Percentiles rank a stretch among this genome's conserved stretches.
These are phyloP conservation scores for Vimba vimba DNA, from an alignment of 2,113 vertebrate species.

Conservation along the genomic window DNA sequence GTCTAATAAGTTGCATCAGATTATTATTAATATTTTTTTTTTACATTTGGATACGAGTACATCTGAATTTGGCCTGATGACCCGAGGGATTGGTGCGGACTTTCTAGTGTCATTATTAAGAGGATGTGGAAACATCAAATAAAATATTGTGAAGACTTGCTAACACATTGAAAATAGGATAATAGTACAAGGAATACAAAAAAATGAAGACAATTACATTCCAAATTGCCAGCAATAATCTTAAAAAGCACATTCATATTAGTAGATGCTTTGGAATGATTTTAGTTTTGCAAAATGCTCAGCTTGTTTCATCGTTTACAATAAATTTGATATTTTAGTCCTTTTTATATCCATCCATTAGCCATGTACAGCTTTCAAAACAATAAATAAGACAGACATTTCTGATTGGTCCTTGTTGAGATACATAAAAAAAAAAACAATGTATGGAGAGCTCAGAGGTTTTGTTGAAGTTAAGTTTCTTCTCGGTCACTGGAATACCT, in stretches of 20 bases:
- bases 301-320: slow-evolving; percentile 53
- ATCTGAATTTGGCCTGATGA: neutral
- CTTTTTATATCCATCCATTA: slow-evolving; percentile 58
- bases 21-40: neutral
- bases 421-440: slow-evolving; percentile 61
- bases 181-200: slow-evolving; percentile 37
- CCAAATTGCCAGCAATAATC: slow-evolving; percentile 59
- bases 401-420: slow-evolving; percentile 76
- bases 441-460: slow-evolving; percentile 17
- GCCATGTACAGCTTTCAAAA: slow-evolving; percentile 51
- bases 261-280: slow-evolving; percentile 77
- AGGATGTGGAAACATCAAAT: neutral
- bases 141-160: slow-evolving; percentile 1
- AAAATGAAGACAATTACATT: slow-evolving; percentile 46
- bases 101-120: slow-evolving; percentile 19
- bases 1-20: neutral
- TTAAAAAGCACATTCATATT: slow-evolving; percentile 75
- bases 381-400: slow-evolving; percentile 77
- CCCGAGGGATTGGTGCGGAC: slow-evolving; percentile 10
- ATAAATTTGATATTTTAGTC: slow-evolving; percentile 73
- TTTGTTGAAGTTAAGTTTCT: neutral
- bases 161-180: neutral
- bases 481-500: neutral
- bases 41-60: neutral
- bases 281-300: slow-evolving; percentile 56